Percentiles rank a stretch among this genome's conserved stretches.
Conservation (phyloP, 2,888 invertebrate species). For the Cantharis lateralis region DNA sequence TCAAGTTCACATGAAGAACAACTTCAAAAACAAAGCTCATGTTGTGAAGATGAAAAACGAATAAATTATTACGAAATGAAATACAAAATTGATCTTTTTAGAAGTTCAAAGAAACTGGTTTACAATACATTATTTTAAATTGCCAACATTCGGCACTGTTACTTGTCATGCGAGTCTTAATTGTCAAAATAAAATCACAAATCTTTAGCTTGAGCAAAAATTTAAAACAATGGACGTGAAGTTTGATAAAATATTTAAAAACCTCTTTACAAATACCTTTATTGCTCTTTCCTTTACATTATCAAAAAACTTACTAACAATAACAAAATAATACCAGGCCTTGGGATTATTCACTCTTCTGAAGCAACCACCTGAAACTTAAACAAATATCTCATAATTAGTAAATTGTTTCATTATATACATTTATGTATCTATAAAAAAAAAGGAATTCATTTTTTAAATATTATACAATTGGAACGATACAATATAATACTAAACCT, state of each 20-base stretch:
- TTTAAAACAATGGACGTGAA: background rate
- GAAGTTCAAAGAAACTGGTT: too few species aligned
- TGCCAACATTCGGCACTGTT: too few species aligned
- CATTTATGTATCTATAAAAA: background rate
- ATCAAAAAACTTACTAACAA: background rate
- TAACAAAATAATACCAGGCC: background rate
- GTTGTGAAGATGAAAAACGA: too few species aligned
- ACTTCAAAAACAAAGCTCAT: too few species aligned
- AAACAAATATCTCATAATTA: slow-evolving; percentile 20
- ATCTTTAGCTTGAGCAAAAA: too few species aligned
- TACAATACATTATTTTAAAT: too few species aligned
- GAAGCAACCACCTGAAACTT: slow-evolving; percentile 25
- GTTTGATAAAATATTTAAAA: background rate
- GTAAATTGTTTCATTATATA: background rate
- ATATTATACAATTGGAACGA: slow-evolving; percentile 39
- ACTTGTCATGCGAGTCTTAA: too few species aligned
- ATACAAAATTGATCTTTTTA: too few species aligned
- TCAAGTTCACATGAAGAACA: too few species aligned
- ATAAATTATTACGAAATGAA: too few species aligned
- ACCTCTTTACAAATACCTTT: slow-evolving; percentile 4
- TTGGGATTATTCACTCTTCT: background rate
- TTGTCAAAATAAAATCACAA: too few species aligned
- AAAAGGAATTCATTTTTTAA: background rate
- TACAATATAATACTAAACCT: slow-evolving; percentile 44
- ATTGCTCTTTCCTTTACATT: slow-evolving; percentile 23